Evolutionary conservation across 2,888 invertebrate species (phyloP), one percentile per base, ranked within the genome.

Genomic region (Sisyra nigra): DNA sequence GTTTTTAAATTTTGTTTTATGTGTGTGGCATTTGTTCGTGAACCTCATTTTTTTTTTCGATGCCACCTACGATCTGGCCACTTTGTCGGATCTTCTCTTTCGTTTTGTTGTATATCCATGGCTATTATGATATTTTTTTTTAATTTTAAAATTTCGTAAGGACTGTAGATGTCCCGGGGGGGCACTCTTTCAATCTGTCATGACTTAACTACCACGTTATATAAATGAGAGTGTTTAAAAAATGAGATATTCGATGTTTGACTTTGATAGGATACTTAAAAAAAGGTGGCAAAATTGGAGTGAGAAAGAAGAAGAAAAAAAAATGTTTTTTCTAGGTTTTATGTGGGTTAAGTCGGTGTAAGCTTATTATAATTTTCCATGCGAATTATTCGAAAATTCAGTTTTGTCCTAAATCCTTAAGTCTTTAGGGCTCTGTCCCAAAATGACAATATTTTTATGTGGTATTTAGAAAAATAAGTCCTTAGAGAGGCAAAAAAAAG

Each of bases 151-250:
- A 24, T 5, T 24, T 24, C 5, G 24, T 24, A 24, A 24, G 24
- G 24, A 9, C 14, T 35, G 14, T 35, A 15, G 14, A 35, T 9
- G 13, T 24, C 24, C 24, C 24, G 24, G 17, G 17, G 32, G 17
- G 35, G 17, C 33, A 33, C 35, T 35, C 14, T 35, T 35, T 35
- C 35, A 35, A 35, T 35, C 35, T 35, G 35, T 35, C 35, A 35
- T 35, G 35, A 35, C 35, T 35, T 35, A 35, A 35, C 35, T 35
- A 35, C 17, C 17, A 35, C 17, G 9, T 11, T 11, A 24, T 24
- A 24, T 24, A 24, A 24, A 24, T 24, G 24, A 24, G 24, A 24
- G 24, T 24, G 24, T 24, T 24, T 24, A 24, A 24, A 24, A 24
- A 24, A 24, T 24, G 24, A 24, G 24, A 24, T 24, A 24, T 24